These are phyloP conservation scores for Brachymystax lenok DNA, from an alignment of 2,797 vertebrate genomes.

Conservation along the genomic window DNA sequence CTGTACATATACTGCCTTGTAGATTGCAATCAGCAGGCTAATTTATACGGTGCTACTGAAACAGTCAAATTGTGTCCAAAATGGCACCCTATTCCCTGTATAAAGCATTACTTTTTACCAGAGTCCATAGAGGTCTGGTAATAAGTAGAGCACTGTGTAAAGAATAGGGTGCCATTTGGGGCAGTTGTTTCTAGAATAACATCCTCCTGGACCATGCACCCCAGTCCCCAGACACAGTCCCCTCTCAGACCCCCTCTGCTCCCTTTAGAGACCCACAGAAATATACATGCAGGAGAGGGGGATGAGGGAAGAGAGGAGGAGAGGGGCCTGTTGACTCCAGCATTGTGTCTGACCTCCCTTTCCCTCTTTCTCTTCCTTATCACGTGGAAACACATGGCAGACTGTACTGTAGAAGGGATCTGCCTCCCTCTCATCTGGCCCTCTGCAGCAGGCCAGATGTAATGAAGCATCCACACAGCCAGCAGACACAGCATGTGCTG, in stretches of 20 bases:
- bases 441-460: slow-evolving; percentile 38
- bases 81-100: too few relatives aligned
- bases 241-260: too few relatives aligned
- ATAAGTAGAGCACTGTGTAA: too few relatives aligned
- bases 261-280: neutral
- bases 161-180: too few relatives aligned
- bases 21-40: neutral
- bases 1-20: neutral
- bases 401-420: too few relatives aligned
- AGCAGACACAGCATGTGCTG: slow-evolving; percentile 26
- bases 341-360: slow-evolving; percentile 30
- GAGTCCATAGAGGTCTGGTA: too few relatives aligned
- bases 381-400: slow-evolving; percentile 44
- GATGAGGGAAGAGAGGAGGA: neutral
- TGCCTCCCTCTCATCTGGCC: too few relatives aligned
- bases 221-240: too few relatives aligned
- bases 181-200: neutral
- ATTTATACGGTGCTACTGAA: neutral
- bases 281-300: too few relatives aligned
- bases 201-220: neutral
- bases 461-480: slow-evolving; percentile 45
- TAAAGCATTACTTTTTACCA: too few relatives aligned
- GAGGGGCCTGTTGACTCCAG: neutral
- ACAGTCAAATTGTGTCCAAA: neutral
- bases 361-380: slow-evolving; percentile 22